phyloP scores from a whole-genome alignment of 2,113 vertebrate species.

The Acrocephalus arundinaceus region DNA sequence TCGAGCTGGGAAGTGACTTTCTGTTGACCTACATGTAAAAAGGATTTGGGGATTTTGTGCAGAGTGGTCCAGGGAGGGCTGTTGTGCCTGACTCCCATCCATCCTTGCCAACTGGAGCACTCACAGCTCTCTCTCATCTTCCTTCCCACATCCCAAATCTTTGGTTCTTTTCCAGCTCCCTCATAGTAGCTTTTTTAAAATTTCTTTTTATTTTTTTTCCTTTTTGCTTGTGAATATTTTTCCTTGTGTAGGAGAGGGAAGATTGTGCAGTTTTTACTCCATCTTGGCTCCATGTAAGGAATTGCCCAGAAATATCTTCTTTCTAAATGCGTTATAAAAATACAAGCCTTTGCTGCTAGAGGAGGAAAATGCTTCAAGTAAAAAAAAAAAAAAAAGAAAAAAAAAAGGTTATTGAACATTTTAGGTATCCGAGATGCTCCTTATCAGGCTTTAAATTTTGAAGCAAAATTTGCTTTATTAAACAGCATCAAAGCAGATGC shows the following conservation, averaged over 20 bases:
- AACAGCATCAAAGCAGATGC: background rate
- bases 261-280: background rate
- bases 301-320: background rate
- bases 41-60: background rate
- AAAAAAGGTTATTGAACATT: background rate
- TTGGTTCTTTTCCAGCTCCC: background rate
- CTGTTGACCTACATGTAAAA: background rate
- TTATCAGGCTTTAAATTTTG: background rate
- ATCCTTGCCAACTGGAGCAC: background rate
- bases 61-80: background rate
- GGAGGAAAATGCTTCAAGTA: background rate
- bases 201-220: background rate
- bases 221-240: background rate
- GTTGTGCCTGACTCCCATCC: background rate
- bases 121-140: background rate
- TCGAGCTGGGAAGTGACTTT: background rate
- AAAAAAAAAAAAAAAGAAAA: background rate
- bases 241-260: background rate
- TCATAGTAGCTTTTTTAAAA: background rate
- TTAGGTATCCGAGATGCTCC: fast-evolving
- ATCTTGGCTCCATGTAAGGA: slow-evolving; percentile 28
- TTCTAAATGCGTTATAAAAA: background rate
- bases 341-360: background rate
- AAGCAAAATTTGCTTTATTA: background rate
- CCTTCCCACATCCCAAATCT: background rate